Conservation (phyloP, 2,888 invertebrate species). For the Homarus gammarus region DNA sequence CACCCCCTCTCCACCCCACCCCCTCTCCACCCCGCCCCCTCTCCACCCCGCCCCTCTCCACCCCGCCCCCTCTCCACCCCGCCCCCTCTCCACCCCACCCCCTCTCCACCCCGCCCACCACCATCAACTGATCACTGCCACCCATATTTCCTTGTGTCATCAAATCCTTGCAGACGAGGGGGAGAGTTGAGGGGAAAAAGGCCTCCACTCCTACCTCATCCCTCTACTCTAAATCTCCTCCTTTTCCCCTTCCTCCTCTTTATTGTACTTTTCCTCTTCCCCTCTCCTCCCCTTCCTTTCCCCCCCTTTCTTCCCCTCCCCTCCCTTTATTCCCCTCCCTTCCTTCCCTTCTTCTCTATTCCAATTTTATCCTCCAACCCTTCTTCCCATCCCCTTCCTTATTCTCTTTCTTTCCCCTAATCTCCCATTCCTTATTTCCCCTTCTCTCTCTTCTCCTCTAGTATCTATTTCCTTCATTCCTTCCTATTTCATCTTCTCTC, state of each 20-base stretch:
- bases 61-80: no score
- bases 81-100: no score
- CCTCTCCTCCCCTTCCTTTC: neutral
- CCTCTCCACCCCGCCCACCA: neutral
- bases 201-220: neutral
- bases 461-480: neutral
- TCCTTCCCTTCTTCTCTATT: neutral
- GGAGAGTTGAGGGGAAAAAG: neutral
- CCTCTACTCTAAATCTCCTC: no score
- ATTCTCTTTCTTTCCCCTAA: neutral
- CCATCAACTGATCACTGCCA: neutral
- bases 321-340: neutral
- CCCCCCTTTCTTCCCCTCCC: neutral
- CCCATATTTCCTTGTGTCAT: neutral
- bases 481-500: neutral
- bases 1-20: neutral
- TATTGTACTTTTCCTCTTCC: no score
- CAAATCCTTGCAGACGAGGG: neutral
- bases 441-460: neutral
- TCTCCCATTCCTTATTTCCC: neutral
- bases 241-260: no score
- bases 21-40: neutral
- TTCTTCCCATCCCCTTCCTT: neutral
- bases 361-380: neutral
- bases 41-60: no score